A percentile compares a stretch with the other conserved stretches of the same genome.
Evolutionary conservation across 92 coral and sea anemone genomes (phyloP).

Genomic region (Diadumene lineata): DNA sequence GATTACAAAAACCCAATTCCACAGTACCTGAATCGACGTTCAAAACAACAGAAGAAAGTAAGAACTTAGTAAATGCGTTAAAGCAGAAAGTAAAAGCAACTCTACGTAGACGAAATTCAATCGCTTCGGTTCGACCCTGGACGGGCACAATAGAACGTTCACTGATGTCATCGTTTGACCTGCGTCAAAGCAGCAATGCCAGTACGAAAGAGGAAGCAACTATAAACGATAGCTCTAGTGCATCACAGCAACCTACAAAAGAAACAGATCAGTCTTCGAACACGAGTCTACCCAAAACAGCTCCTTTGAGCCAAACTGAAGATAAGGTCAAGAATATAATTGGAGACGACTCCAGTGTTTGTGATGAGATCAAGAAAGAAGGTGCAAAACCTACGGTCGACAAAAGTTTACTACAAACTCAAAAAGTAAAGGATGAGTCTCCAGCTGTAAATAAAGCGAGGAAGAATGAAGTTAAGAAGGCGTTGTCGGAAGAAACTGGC

Average conservation of each 20-base stretch:
- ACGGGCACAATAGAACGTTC: constrained; percentile 51
- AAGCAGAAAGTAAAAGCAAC: constrained; percentile 28
- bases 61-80: constrained; percentile 13
- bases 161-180: constrained; percentile 24
- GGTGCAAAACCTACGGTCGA: background rate
- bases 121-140: constrained; percentile 48
- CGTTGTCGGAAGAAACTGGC: background rate
- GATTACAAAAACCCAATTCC: too few relatives aligned
- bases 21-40: too few relatives aligned
- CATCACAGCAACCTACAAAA: too few relatives aligned
- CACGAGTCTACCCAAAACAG: too few relatives aligned
- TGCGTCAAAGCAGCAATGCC: background rate
- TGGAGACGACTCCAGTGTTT: background rate
- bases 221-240: too few relatives aligned
- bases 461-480: background rate
- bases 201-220: background rate
- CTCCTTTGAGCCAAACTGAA: too few relatives aligned
- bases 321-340: background rate
- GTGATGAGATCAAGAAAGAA: background rate
- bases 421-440: background rate
- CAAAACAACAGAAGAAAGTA: background rate
- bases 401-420: background rate
- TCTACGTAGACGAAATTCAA: constrained; percentile 45
- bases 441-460: background rate
- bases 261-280: too few relatives aligned